Conservation (phyloP, 2,888 invertebrate species). For the Cerceris ruficornis region DNA sequence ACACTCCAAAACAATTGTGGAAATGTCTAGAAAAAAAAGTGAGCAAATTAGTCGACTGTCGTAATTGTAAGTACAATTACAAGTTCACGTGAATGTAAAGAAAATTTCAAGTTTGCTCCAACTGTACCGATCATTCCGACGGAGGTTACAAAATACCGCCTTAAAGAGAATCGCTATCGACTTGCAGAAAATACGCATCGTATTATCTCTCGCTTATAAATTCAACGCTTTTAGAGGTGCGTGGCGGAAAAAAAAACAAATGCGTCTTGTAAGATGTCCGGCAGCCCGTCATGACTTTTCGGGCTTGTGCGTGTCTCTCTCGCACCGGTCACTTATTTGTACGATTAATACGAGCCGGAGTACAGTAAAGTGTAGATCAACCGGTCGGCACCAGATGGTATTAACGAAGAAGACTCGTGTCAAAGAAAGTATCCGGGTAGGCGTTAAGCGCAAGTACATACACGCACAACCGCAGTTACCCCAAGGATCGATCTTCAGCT, state of each 20-base stretch:
- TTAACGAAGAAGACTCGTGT: constrained; percentile 47
- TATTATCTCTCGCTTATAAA: constrained; percentile 21
- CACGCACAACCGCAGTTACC: constrained; percentile 10
- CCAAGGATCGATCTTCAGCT: constrained; percentile 19
- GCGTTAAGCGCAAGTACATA: constrained; percentile 47
- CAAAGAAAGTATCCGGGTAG: constrained; percentile 47
- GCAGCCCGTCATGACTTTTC: constrained; percentile 28
- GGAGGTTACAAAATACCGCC: too few species aligned
- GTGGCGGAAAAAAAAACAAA: constrained; percentile 17
- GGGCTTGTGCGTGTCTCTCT: constrained; percentile 7
- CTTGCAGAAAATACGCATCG: neutral
- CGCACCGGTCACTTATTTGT: constrained; percentile 44
- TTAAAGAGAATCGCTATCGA: too few species aligned
- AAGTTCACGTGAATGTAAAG: too few species aligned
- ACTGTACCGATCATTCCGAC: too few species aligned
- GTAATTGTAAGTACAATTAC: too few species aligned
- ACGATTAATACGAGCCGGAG: constrained; percentile 57
- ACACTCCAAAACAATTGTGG: too few species aligned
- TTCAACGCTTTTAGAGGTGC: constrained; percentile 20
- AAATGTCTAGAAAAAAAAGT: too few species aligned
- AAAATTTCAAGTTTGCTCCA: too few species aligned
- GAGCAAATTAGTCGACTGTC: too few species aligned
- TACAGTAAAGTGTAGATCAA: constrained; percentile 51
- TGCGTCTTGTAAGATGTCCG: constrained; percentile 3
- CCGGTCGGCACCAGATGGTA: constrained; percentile 32